These are phyloP conservation scores for Hexactinellida sp. DNA, from an alignment of 37 sponge, comb jelly and placozoan species.

Conservation along the genomic window DNA sequence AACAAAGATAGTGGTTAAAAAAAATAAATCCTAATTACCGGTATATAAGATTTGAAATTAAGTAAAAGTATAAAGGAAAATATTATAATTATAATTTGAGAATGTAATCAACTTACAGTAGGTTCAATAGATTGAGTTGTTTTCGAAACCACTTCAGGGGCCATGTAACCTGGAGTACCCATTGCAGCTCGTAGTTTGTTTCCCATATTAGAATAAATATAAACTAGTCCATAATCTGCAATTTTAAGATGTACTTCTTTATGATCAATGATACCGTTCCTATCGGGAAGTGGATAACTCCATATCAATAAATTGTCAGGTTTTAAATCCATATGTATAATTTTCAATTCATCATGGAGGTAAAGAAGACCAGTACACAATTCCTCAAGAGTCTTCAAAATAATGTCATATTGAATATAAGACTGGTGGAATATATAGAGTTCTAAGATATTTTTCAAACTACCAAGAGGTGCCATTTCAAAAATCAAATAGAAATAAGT, in stretches of 20 bases:
- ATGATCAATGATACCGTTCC: not conserved
- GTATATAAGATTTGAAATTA: too few species aligned
- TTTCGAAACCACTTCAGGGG: not conserved
- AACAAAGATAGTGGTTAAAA: too few species aligned
- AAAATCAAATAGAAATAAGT: not conserved
- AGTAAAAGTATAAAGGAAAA: too few species aligned
- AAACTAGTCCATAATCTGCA: conserved; percentile 3
- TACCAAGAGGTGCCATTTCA: not conserved
- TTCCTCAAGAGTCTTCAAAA: not conserved
- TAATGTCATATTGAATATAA: not conserved
- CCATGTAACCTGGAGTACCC: not conserved
- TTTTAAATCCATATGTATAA: conserved; percentile 11
- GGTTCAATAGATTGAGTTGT: conserved; percentile 5
- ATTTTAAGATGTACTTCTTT: not conserved
- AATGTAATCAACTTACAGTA: not conserved
- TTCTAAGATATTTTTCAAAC: not conserved
- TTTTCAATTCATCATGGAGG: not conserved
- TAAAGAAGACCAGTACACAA: not conserved
- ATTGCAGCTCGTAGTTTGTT: not conserved
- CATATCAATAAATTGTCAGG: conserved; percentile 2
- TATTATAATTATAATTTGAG: too few species aligned
- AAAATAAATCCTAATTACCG: too few species aligned
- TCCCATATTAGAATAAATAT: conserved; percentile 8
- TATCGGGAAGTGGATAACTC: not conserved
- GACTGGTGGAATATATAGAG: not conserved